Percentiles rank a stretch among this genome's conserved stretches.
phyloP scores from a whole-genome alignment of 2,888 invertebrate genomes.

The Brachypterus glaber region DNA sequence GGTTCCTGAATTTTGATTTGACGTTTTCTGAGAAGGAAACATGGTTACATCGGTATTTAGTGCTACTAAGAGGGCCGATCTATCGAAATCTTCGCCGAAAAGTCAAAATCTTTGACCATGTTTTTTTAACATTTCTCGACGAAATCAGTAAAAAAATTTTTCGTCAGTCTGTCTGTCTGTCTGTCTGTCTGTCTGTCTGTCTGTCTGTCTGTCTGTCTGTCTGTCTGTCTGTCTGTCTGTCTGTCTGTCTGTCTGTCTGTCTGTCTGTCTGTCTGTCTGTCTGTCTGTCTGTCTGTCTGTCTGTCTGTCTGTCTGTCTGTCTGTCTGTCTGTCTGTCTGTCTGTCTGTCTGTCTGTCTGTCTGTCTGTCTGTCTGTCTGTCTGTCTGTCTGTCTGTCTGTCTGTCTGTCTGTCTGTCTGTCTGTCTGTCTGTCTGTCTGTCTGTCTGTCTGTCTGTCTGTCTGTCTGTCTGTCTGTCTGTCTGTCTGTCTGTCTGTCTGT shows the following conservation, averaged over 20 bases:
- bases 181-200: slow-evolving; percentile 2
- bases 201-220: slow-evolving; percentile 2
- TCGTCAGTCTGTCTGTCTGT: slow-evolving; percentile 2
- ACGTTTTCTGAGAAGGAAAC: no score
- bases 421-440: slow-evolving; percentile 2
- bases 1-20: no score
- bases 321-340: slow-evolving; percentile 2
- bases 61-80: no score
- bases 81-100: no score
- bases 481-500: slow-evolving; percentile 2
- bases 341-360: slow-evolving; percentile 2
- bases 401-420: slow-evolving; percentile 2
- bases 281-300: slow-evolving; percentile 2
- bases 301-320: slow-evolving; percentile 2
- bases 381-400: slow-evolving; percentile 2
- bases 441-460: slow-evolving; percentile 2
- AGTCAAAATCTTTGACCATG: no score
- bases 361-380: slow-evolving; percentile 2
- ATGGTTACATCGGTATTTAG: no score
- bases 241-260: slow-evolving; percentile 2
- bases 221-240: slow-evolving; percentile 2
- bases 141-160: no score
- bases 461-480: slow-evolving; percentile 2
- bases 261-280: slow-evolving; percentile 2
- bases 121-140: no score